Base-by-base conservation (phyloP, 2,797 vertebrate genomes). In the Sylvia borin region DNA sequence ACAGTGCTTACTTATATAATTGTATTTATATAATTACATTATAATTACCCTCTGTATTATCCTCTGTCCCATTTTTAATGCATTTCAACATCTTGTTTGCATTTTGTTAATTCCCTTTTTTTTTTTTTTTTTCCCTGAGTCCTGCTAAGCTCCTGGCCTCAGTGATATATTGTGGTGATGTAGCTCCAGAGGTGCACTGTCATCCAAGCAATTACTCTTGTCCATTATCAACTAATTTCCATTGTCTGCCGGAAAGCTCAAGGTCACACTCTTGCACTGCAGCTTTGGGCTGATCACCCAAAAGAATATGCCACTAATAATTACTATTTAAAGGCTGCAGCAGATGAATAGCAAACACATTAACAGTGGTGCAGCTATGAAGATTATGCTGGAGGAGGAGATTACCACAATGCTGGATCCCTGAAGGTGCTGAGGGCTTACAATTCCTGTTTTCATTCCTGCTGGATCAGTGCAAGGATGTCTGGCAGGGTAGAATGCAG, bases 11-110 rank as follows among this genome's bases (percentile, higher is more conserved):
- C 65, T 89, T 93, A 85, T 43, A 80, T 57, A 95, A 96, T 91
- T 93, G 76, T 87, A 90, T 92, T 87, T 80, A 64, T 91, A 95
- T 88, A 87, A 96, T 93, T 90, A 89, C 88, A 92, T 93, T 91
- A 91, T 79, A 91, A 97, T 94, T 95, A 81, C 36, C 36, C 66
- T 72, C 78, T 45, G 32, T 72, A 90, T 94, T 96, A 94, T 91
- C 78, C 65, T 75, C 58, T 31, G 47, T 80, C 31, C 55, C 15
- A 61, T 88, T 93, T 94, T 92, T 92, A 87, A 88, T n/a, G 21
- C 68, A 73, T 95, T 91, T 94, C 78, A 90, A 83, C 81, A 79
- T 91, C 76, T 90, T 91, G 83, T 90, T 88, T 93, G 64, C 51
- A 79, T 93, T 96, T 71, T 89, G 65, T 89, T 85, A 83, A 72